These are phyloP conservation scores for Thalpophila matura DNA, from an alignment of 2,888 invertebrate species.

Conservation along the genomic window DNA sequence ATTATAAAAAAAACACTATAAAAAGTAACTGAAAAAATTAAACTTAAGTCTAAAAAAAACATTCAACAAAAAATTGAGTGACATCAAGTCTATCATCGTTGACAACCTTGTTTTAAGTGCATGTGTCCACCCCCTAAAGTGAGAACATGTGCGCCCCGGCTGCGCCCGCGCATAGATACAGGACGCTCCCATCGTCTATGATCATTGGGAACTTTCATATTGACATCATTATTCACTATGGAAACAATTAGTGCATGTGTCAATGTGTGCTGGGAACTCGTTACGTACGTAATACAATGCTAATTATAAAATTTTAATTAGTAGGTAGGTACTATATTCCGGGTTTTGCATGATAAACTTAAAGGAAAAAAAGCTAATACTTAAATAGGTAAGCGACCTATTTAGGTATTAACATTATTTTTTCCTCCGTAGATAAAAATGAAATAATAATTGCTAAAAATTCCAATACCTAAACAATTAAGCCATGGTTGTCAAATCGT, in stretches of 20 bases:
- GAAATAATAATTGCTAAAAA: too few species aligned
- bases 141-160: slow-evolving; percentile 83
- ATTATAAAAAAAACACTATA: background rate
- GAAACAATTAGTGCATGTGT: slow-evolving; percentile 56
- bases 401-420: too few species aligned
- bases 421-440: too few species aligned
- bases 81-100: slow-evolving; percentile 30
- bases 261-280: slow-evolving; percentile 31
- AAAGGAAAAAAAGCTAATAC: too few species aligned
- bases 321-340: too few species aligned
- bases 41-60: slow-evolving; percentile 32
- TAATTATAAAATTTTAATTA: background rate
- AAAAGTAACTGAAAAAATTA: background rate
- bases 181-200: slow-evolving; percentile 71
- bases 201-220: slow-evolving; percentile 56
- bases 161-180: slow-evolving; percentile 73
- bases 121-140: slow-evolving; percentile 81
- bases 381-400: too few species aligned
- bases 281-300: slow-evolving; percentile 10
- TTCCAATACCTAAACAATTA: too few species aligned
- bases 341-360: too few species aligned
- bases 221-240: slow-evolving; percentile 55
- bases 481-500: too few species aligned
- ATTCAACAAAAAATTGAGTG: slow-evolving; percentile 20
- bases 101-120: slow-evolving; percentile 73